Evolutionary conservation across 1,140 invertebrate genomes (phyloP).

Genomic region (Drosophila novamexicana): DNA sequence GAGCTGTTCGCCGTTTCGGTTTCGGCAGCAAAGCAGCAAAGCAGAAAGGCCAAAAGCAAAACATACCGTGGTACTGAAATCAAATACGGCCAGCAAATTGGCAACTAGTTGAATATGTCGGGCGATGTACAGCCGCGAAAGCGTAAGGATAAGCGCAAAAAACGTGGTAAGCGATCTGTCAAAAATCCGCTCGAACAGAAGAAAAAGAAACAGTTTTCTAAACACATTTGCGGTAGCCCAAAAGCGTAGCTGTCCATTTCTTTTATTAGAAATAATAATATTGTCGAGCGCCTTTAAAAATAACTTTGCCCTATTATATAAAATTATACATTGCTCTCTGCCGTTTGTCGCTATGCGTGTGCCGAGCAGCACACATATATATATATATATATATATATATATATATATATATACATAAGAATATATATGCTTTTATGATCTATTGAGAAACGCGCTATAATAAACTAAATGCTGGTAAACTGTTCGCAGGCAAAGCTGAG

Average conservation of each 20-base stretch:
- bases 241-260: constrained; percentile 60
- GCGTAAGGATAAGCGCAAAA: constrained; percentile 89
- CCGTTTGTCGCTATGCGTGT: constrained; percentile 78
- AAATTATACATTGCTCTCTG: constrained; percentile 78
- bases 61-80: constrained; percentile 32
- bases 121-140: constrained; percentile 89
- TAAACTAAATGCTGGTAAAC: constrained; percentile 2
- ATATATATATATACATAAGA: constrained; percentile 32
- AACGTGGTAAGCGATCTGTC: constrained; percentile 87
- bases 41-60: constrained; percentile 5
- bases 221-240: constrained; percentile 4
- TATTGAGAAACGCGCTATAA: constrained; percentile 11
- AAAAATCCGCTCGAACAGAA: neutral
- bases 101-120: constrained; percentile 85
- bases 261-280: constrained; percentile 79
- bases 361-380: constrained; percentile 53
- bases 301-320: constrained; percentile 83
- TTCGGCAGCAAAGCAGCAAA: neutral
- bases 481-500: neutral
- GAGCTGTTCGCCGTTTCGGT: constrained; percentile 27
- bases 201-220: constrained; percentile 5
- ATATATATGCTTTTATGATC: constrained; percentile 49
- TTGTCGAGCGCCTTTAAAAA: constrained; percentile 83
- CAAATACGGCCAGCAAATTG: constrained; percentile 31
- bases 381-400: constrained; percentile 20